Conservation (phyloP, 2,888 invertebrate species). For the Hylaea fasciaria region DNA sequence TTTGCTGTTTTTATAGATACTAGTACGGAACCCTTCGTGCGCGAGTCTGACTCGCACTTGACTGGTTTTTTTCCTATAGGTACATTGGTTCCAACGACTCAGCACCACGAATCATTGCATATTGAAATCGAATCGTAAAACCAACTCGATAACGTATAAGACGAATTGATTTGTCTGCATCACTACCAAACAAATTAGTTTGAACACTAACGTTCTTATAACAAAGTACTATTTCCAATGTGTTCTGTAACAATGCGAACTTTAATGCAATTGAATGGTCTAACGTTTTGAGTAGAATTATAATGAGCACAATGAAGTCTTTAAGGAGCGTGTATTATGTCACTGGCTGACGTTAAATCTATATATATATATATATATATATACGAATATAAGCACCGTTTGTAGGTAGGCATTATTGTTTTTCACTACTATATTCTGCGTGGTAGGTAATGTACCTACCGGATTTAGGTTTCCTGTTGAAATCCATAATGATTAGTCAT, state of each 20-base stretch:
- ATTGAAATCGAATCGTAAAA: conserved; percentile 32
- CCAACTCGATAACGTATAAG: conserved; percentile 25
- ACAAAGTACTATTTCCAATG: conserved; percentile 20
- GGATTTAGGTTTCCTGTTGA: too few relatives aligned
- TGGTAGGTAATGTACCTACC: too few relatives aligned
- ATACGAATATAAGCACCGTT: neutral
- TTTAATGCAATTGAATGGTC: conserved; percentile 20
- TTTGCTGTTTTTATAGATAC: too few relatives aligned
- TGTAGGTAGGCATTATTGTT: too few relatives aligned
- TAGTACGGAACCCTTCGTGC: too few relatives aligned
- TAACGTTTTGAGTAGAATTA: conserved; percentile 32
- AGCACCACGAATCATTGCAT: conserved; percentile 13
- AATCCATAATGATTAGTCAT: too few relatives aligned
- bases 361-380: conserved; percentile 2
- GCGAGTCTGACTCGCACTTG: too few relatives aligned
- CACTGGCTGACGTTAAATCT: conserved; percentile 20
- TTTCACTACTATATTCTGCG: too few relatives aligned
- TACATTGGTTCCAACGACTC: conserved; percentile 15
- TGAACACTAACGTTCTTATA: neutral
- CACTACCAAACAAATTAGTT: conserved; percentile 1
- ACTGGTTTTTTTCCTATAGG: too few relatives aligned
- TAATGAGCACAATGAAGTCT: conserved; percentile 27
- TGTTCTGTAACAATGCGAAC: conserved; percentile 18
- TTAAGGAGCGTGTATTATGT: conserved; percentile 21
- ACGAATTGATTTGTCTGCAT: conserved; percentile 15